A percentile compares a stretch with the other conserved stretches of the same genome.
These are phyloP conservation scores for Mirza zaza DNA, from an alignment of 2,113 vertebrate genomes.

Conservation along the genomic window DNA sequence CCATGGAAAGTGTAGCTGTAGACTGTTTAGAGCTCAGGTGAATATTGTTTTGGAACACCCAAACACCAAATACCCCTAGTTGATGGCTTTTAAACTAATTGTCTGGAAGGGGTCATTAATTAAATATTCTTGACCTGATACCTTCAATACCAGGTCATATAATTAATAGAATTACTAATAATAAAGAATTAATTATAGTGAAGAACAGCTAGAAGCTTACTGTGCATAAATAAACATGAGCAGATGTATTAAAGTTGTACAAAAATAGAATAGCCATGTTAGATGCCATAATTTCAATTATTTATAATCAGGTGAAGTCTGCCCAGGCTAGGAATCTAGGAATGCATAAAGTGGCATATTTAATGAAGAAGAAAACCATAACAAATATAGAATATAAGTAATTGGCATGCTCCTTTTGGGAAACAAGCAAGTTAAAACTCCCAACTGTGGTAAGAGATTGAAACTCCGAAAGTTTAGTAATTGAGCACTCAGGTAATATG, in stretches of 20 bases:
- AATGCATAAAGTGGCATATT: background rate
- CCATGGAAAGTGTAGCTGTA: background rate
- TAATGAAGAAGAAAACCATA: background rate
- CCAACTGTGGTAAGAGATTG: background rate
- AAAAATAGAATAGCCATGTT: background rate
- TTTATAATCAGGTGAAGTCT: background rate
- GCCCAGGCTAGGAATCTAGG: background rate
- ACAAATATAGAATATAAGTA: background rate
- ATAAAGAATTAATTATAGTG: background rate
- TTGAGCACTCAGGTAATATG: background rate
- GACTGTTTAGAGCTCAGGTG: background rate
- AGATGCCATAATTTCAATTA: background rate
- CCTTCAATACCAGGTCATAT: background rate
- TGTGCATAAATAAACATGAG: background rate
- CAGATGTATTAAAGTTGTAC: background rate
- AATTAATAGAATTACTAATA: background rate
- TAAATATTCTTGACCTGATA: background rate
- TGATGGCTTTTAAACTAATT: slow-evolving; percentile 2
- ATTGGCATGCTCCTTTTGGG: background rate
- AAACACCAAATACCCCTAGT: background rate
- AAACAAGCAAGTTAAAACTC: background rate
- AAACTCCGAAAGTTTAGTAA: background rate
- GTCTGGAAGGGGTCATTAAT: background rate
- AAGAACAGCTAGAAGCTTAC: background rate
- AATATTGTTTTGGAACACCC: background rate